phyloP scores from a whole-genome alignment of 2,797 vertebrate species.

The Gobio occitaniae region DNA sequence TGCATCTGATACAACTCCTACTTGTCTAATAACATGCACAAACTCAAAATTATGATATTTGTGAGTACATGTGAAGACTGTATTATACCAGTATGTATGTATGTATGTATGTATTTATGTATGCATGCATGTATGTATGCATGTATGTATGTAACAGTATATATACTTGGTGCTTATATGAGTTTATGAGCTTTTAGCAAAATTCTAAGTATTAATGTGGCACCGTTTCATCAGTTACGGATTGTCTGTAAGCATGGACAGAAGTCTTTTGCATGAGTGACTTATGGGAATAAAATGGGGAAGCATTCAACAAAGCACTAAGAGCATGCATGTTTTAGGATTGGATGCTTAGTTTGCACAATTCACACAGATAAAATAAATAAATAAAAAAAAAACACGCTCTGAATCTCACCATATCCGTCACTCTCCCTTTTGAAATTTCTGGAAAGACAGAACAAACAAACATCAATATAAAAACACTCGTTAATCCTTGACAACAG shows the following conservation, averaged over 20 bases:
- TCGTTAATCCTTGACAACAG: neutral
- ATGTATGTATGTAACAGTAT: too few species aligned
- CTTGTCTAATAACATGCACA: too few species aligned
- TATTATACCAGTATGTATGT: too few species aligned
- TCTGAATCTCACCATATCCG: conserved; percentile 72
- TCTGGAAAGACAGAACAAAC: conserved; percentile 61
- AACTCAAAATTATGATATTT: too few species aligned
- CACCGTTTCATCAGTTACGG: conserved; percentile 8
- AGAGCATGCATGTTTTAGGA: conserved; percentile 62
- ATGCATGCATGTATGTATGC: too few species aligned
- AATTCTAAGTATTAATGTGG: neutral
- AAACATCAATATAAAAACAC: neutral
- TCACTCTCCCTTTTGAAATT: conserved; percentile 63
- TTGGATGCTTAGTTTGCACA: conserved; percentile 26
- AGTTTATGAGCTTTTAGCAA: neutral
- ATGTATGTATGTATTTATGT: too few species aligned
- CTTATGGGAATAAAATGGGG: conserved; percentile 13
- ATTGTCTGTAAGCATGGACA: neutral
- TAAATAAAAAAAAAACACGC: neutral
- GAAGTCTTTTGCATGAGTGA: neutral
- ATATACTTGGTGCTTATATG: neutral
- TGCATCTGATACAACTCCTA: neutral
- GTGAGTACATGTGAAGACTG: too few species aligned
- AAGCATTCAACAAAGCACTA: conserved; percentile 44
- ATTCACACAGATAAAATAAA: neutral